Evolutionary conservation across 30 jellyfish, hydroid and myxozoan species (phyloP).

Genomic region (Hydractinia echinata): DNA sequence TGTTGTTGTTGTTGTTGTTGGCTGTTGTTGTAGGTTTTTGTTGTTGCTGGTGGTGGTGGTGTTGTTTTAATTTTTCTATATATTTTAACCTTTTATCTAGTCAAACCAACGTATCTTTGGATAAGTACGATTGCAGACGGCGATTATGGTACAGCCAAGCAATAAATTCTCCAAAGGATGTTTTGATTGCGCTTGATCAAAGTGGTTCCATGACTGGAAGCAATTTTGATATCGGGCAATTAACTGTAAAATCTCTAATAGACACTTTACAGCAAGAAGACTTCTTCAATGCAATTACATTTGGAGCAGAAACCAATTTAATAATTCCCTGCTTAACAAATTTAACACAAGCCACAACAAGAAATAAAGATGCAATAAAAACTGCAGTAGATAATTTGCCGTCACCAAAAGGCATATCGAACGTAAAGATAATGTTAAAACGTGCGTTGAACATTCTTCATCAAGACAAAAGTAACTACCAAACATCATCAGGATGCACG

Average conservation of each 20-base stretch:
- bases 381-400: neutral
- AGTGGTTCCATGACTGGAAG: constrained; percentile 80
- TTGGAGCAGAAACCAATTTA: neutral
- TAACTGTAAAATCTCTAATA: constrained; percentile 51
- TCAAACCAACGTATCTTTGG: neutral
- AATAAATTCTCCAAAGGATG: constrained; percentile 70
- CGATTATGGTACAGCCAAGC: constrained; percentile 47
- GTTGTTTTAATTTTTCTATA: too few species aligned
- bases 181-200: constrained; percentile 57
- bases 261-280: constrained; percentile 78
- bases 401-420: neutral
- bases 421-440: neutral
- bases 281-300: constrained; percentile 61
- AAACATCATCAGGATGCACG: constrained; percentile 16
- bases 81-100: neutral
- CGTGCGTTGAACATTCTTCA: constrained; percentile 4
- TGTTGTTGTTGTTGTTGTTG: neutral
- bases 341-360: constrained; percentile 15
- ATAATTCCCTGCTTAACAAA: neutral
- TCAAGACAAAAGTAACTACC: neutral
- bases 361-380: constrained; percentile 1
- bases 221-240: constrained; percentile 55
- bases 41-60: neutral
- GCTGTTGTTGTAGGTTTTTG: neutral
- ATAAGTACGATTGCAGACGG: constrained; percentile 37